phyloP scores from a whole-genome alignment of 2,888 invertebrate species.

The Eristalis tenax region DNA sequence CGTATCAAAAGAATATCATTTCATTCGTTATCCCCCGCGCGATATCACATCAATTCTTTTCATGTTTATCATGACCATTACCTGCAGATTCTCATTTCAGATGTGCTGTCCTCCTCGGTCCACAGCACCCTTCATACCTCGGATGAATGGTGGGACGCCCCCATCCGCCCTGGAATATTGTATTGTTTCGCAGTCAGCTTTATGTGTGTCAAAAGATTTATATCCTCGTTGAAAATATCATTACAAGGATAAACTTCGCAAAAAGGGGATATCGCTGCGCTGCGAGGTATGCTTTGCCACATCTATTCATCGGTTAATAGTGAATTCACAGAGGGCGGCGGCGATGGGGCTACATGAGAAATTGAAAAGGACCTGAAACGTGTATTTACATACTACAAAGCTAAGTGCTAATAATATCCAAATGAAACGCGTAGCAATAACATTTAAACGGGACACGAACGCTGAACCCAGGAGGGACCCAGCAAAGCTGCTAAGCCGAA shows the following conservation, averaged over 20 bases:
- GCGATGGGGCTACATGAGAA: background rate
- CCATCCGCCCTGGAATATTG: background rate
- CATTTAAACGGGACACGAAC: background rate
- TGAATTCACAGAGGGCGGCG: no score
- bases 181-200: constrained; percentile 66
- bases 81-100: constrained; percentile 69
- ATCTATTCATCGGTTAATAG: background rate
- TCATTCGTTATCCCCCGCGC: constrained; percentile 42
- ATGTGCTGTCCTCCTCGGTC: constrained; percentile 22
- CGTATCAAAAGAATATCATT: constrained; percentile 33
- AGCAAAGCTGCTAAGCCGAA: background rate
- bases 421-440: background rate
- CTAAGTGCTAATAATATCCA: background rate
- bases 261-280: constrained; percentile 6
- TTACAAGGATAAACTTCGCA: constrained; percentile 46
- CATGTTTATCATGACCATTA: constrained; percentile 49
- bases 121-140: no score
- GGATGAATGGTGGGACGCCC: no score
- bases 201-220: constrained; percentile 68
- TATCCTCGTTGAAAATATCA: constrained; percentile 65
- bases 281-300: background rate
- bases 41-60: constrained; percentile 53
- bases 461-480: background rate
- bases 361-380: constrained; percentile 24
- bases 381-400: constrained; percentile 21